Evolutionary conservation across 2,797 vertebrate species (phyloP).

Genomic region (Rhabdomys pumilio): DNA sequence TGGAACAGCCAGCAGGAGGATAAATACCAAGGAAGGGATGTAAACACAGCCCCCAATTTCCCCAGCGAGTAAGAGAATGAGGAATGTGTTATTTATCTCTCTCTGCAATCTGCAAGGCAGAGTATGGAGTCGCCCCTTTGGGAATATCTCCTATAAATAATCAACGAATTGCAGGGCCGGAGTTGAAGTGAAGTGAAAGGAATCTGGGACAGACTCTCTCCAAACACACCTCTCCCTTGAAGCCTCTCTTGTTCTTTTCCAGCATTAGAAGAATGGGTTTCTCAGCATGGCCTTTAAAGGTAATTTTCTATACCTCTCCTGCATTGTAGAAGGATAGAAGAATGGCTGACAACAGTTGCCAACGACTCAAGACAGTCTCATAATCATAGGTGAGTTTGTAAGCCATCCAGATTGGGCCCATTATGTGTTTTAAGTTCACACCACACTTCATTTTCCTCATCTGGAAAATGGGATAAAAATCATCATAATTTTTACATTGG

Average conservation of each 20-base stretch:
- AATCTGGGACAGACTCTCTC: slow-evolving; percentile 60
- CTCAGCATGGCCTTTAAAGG: neutral
- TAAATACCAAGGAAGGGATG: slow-evolving; percentile 70
- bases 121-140: slow-evolving; percentile 72
- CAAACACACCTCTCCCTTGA: slow-evolving; percentile 64
- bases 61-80: slow-evolving; percentile 84
- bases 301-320: neutral
- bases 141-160: slow-evolving; percentile 84
- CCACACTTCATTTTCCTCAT: slow-evolving; percentile 5
- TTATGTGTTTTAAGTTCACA: neutral
- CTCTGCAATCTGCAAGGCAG: slow-evolving; percentile 78
- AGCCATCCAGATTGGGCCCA: neutral
- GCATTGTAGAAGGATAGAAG: slow-evolving; percentile 7
- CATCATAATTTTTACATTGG: neutral
- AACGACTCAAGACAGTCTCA: neutral
- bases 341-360: neutral
- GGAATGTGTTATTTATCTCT: slow-evolving; percentile 86
- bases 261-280: neutral
- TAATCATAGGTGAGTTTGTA: neutral
- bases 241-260: neutral
- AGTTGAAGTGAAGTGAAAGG: slow-evolving; percentile 62
- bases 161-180: slow-evolving; percentile 66
- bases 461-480: slow-evolving; percentile 30
- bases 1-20: slow-evolving; percentile 73
- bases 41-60: slow-evolving; percentile 77